Evolutionary conservation across 2,113 vertebrate species (phyloP).

Genomic region (Elephantulus edwardii): DNA sequence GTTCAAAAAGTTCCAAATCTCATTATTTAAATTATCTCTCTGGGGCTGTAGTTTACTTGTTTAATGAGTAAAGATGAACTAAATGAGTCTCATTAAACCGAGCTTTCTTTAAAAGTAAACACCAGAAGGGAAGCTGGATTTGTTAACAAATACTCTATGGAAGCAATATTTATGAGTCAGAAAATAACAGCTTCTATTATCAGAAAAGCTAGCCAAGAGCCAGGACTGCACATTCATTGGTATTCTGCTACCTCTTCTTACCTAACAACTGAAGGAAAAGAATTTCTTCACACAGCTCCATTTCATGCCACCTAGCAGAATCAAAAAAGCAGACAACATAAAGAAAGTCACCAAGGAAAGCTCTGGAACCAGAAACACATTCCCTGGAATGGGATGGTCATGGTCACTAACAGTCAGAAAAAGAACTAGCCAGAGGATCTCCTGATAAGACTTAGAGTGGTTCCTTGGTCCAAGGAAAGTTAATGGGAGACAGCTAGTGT

Average conservation of each 20-base stretch:
- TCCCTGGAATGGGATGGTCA: neutral
- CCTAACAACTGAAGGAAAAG: neutral
- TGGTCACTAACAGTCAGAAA: neutral
- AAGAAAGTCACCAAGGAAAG: neutral
- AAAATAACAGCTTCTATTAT: neutral
- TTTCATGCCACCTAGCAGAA: neutral
- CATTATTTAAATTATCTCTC: neutral
- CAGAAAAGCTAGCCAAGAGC: neutral
- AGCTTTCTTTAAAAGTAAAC: neutral
- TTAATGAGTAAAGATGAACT: neutral
- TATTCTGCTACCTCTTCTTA: too few species aligned
- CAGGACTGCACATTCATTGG: neutral
- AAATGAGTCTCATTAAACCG: neutral
- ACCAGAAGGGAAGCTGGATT: neutral
- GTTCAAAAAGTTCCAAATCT: neutral
- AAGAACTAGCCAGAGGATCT: neutral
- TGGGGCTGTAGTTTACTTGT: neutral
- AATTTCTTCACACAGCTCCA: too few species aligned
- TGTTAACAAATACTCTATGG: neutral
- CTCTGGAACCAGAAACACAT: neutral
- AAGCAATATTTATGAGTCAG: neutral
- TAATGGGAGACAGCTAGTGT: neutral
- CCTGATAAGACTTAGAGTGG: neutral
- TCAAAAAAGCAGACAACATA: neutral
- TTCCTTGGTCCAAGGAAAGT: neutral